Evolutionary conservation across 2,113 vertebrate genomes (phyloP).

Genomic region (Dipodomys merriami): DNA sequence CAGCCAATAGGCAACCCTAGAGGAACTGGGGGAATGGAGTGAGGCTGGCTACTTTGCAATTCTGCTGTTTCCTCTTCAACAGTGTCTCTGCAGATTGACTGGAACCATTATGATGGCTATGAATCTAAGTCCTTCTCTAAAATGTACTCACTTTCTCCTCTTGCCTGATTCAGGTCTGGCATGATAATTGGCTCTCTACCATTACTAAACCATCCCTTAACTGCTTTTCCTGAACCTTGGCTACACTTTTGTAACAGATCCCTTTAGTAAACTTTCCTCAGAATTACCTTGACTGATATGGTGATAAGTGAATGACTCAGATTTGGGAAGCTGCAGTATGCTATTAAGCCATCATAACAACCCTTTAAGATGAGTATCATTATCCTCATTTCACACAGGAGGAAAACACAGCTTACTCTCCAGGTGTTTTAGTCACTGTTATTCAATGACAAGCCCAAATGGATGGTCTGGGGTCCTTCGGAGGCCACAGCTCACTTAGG

Average conservation of each 20-base stretch:
- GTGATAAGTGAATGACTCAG: conserved; percentile 57
- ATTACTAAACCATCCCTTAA: background rate
- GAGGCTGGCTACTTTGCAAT: background rate
- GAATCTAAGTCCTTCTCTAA: background rate
- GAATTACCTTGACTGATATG: conserved; percentile 23
- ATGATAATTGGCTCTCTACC: background rate
- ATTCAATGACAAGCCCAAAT: background rate
- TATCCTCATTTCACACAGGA: conserved; percentile 49
- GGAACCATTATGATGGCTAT: background rate
- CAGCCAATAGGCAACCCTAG: background rate
- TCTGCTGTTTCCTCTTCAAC: background rate
- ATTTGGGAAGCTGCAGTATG: conserved; percentile 19
- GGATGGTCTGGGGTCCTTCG: background rate
- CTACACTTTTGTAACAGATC: conserved; percentile 21
- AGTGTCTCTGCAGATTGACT: background rate
- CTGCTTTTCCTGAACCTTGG: conserved; percentile 49
- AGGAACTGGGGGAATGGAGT: background rate
- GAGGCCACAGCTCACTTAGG: background rate
- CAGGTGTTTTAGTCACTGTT: background rate
- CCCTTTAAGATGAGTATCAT: conserved; percentile 59
- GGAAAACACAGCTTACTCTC: background rate
- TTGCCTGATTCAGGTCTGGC: background rate
- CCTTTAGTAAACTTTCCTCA: conserved; percentile 45
- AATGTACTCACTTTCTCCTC: background rate
- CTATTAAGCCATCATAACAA: conserved; percentile 56